Base-by-base conservation (phyloP, 2,113 vertebrate species). In the Silurus meridionalis region DNA sequence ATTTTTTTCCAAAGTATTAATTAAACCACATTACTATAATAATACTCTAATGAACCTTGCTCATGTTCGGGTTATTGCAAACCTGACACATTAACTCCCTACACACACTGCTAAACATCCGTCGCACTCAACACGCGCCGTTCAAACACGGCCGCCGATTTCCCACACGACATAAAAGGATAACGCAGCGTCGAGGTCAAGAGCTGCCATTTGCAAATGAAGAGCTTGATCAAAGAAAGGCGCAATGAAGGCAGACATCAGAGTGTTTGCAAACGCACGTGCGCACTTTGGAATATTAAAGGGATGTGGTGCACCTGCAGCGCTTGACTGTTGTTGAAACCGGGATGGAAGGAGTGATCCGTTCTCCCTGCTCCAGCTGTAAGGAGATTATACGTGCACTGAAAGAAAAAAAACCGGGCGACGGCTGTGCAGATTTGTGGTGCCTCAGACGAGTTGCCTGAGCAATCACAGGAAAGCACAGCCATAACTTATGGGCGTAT, bases 171-270 rank as follows among this genome's bases (percentile, higher is more conserved):
- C 55, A 19, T 79, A 19, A 58, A 79, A 79, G 77, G 25, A 79
- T 19, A 37, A 5, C 77, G 77, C 75, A 79, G 53, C 75, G n/a
- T 6, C 15, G 15, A 79, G 77, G 77, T 79, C 77, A 79, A 79
- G 77, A 79, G 77, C 53, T 58, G 53, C 8, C 53, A 10, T 79
- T 58, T 58, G 52, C 77, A 37, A 79, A 58, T 79, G 77, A 79
- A 79, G 77, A 58, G 77, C 23, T 79, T 58, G 28, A 79, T 79
- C 77, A 79, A 55, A 58, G 77, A 58, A 79, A 79, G 77, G 77
- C 52, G 25, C 77, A 17, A 8, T 8, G 77, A 58, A 28, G 55
- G 53, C 77, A 55, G 77, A 58, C 77, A 58, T 58, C 77, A 79
- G 72, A 77, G 77, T 79, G 77, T 79, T 79, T 58, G 77, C 77